Evolutionary conservation across 2,797 vertebrate species (phyloP), one percentile per base, ranked within the genome.

Genomic region (Hydrocynus forskahlii): DNA sequence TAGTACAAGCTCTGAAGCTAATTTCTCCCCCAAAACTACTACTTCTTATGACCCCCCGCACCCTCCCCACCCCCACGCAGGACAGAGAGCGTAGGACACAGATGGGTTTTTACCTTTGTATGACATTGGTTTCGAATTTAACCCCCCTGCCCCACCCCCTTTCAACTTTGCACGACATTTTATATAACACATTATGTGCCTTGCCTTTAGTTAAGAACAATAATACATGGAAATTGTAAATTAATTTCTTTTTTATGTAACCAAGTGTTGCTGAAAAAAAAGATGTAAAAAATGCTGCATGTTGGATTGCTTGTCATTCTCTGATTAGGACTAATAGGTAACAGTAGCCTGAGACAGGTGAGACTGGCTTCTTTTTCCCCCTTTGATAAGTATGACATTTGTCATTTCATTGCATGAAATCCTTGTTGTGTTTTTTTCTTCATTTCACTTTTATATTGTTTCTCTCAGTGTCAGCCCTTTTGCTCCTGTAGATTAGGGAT

Each of bases 111-210:
- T 71, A 82, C 75, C 79, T 82, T 84, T 83, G 79, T 81, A 81
- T 23, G 57, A 76, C 86, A 45, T 89, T 89, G 86, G 85, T 89
- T 92, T 92, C 80, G 71, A 88, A 88, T 90, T 91, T 84, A 87
- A 89, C 86, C 88, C 87, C 74, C 21, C 19, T 38, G 48, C 9
- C 25, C 29, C 9, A 84, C 85, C 88, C 81, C 88, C 91, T 87
- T 90, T 95, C 91, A 94, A 93, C 93, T 98, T 97, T 99, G 97
- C 97, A 98, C 96, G 97, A 94, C 92, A 92, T 94, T 96, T 96
- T 96, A 92, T 96, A 90, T 94, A 96, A 94, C 96, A 97, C 96
- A 95, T 96, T 94, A 97, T 96, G 97, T 99, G 97, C 97, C 97
- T 99, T 98, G 97, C 96, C 94, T 96, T 95, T 94, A 92, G 94